Percentiles rank a stretch among this genome's conserved stretches.
phyloP scores from a whole-genome alignment of 2,797 vertebrate species.

The Girardinus metallicus region DNA sequence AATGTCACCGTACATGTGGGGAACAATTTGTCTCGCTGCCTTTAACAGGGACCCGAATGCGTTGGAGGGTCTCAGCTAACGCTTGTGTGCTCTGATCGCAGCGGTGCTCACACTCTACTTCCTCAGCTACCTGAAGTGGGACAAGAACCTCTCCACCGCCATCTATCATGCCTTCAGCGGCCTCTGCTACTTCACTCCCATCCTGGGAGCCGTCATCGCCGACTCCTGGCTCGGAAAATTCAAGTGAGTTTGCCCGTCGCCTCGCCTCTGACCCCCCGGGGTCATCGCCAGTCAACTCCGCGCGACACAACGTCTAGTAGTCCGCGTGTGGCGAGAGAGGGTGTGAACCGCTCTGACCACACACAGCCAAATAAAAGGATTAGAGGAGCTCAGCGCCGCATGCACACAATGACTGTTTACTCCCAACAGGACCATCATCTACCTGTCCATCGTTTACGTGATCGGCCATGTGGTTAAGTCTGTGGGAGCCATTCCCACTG shows the following conservation, averaged over 20 bases:
- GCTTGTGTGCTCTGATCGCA: constrained; percentile 53
- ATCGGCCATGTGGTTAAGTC: constrained; percentile 95
- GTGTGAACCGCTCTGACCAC: constrained; percentile 21
- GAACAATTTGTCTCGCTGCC: background rate
- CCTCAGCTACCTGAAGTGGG: constrained; percentile 91
- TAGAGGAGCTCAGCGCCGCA: background rate
- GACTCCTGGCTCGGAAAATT: constrained; percentile 97
- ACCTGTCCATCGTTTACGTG: constrained; percentile 93
- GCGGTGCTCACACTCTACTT: constrained; percentile 95
- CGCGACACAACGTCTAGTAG: background rate
- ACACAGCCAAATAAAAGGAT: background rate
- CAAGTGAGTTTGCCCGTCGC: constrained; percentile 81
- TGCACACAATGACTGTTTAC: constrained; percentile 44
- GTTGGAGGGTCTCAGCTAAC: background rate
- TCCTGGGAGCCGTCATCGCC: constrained; percentile 93
- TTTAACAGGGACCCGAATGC: too few species aligned
- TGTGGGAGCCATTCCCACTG: constrained; percentile 89
- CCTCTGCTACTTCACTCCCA: constrained; percentile 95
- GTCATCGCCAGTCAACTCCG: background rate
- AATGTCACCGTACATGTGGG: background rate
- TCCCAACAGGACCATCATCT: constrained; percentile 92
- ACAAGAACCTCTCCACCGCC: constrained; percentile 90
- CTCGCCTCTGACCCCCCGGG: too few species aligned
- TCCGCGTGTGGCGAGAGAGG: background rate
- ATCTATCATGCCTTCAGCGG: constrained; percentile 95